Evolutionary conservation across 2,113 vertebrate species (phyloP).

Genomic region (Gobio gobio): DNA sequence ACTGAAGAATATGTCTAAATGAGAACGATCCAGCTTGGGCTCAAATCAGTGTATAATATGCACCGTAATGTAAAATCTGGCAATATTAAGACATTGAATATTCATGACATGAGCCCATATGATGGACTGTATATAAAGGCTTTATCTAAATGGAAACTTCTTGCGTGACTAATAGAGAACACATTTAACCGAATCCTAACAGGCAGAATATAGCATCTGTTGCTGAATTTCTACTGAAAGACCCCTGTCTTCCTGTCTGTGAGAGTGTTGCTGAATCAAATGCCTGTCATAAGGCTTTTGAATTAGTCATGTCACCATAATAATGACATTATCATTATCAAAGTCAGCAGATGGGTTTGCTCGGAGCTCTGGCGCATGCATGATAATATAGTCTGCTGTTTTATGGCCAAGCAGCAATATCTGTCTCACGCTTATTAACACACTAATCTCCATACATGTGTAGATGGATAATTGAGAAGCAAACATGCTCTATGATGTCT

Average conservation of each 20-base stretch:
- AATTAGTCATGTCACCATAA: conserved; percentile 10
- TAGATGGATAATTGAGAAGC: neutral
- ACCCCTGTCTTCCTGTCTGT: neutral
- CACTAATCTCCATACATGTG: neutral
- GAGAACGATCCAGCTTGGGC: conserved; percentile 28
- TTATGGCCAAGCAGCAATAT: neutral
- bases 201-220: neutral
- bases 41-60: neutral
- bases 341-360: conserved; percentile 25
- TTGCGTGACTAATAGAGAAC: conserved; percentile 42
- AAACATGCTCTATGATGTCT: neutral
- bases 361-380: neutral
- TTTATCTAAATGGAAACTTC: conserved; percentile 45
- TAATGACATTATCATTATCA: conserved; percentile 2
- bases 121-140: neutral
- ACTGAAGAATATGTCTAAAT: neutral
- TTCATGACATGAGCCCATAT: conserved; percentile 51
- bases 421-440: neutral
- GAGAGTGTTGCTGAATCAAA: neutral
- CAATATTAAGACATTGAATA: conserved; percentile 37
- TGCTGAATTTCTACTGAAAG: neutral
- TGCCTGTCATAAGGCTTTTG: neutral
- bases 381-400: neutral
- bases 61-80: conserved; percentile 37
- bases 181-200: conserved; percentile 9